These are phyloP conservation scores for Heterotilapia buettikoferi DNA, from an alignment of 2,113 vertebrate genomes.

Conservation along the genomic window DNA sequence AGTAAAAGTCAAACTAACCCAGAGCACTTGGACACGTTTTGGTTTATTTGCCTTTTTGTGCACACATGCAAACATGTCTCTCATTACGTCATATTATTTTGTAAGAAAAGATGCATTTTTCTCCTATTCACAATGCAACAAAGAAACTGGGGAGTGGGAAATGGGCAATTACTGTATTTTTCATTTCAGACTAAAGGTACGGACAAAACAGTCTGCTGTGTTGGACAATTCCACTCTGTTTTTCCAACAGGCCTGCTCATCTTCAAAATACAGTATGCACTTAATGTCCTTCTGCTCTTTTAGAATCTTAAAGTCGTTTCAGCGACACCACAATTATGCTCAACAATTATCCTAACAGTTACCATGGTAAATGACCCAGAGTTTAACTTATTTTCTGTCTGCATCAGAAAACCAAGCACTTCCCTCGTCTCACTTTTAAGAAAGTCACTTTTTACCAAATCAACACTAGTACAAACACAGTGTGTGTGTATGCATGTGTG, in stretches of 20 bases:
- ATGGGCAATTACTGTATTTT: background rate
- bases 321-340: background rate
- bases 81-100: background rate
- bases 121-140: background rate
- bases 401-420: background rate
- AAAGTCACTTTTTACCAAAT: background rate
- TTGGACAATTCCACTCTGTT: background rate
- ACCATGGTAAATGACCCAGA: background rate
- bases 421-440: background rate
- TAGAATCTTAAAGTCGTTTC: background rate
- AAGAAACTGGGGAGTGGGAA: background rate
- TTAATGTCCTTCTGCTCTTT: background rate
- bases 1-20: background rate
- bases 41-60: background rate
- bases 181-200: conserved; percentile 1
- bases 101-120: background rate
- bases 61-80: background rate
- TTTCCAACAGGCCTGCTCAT: background rate
- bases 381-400: background rate
- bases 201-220: background rate
- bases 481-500: background rate
- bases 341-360: background rate
- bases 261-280: background rate
- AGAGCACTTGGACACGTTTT: background rate
- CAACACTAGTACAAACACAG: background rate